These are phyloP conservation scores for Drosophila paranaensis DNA, from an alignment of 2,888 invertebrate species.

Conservation along the genomic window DNA sequence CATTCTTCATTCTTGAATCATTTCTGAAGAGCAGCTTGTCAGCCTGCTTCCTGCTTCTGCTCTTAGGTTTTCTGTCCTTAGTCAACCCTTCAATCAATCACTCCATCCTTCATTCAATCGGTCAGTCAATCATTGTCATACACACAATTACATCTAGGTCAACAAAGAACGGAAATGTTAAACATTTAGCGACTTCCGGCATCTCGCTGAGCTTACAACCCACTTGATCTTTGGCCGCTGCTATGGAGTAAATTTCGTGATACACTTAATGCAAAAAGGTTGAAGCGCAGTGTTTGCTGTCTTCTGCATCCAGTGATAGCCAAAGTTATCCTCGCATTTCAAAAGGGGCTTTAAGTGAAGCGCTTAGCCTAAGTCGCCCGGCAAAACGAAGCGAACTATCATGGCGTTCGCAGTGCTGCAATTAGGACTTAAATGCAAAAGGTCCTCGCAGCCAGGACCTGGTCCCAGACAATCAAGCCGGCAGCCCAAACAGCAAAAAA, in stretches of 20 bases:
- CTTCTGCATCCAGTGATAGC: slow-evolving; percentile 25
- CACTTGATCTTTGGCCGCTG: slow-evolving; percentile 26
- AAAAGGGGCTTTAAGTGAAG: slow-evolving; percentile 58
- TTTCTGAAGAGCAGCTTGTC: neutral
- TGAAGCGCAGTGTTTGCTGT: slow-evolving; percentile 3
- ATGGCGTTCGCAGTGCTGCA: slow-evolving; percentile 56
- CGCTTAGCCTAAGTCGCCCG: slow-evolving; percentile 65
- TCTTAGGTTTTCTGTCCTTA: neutral
- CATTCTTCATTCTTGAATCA: neutral
- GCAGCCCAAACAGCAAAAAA: slow-evolving; percentile 33
- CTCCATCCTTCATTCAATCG: neutral
- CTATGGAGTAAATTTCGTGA: slow-evolving; percentile 47
- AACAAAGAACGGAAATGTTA: neutral
- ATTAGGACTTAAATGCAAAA: slow-evolving; percentile 72
- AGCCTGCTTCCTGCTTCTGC: neutral
- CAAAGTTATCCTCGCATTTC: slow-evolving; percentile 39
- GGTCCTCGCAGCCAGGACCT: slow-evolving; percentile 43
- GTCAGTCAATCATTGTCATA: neutral
- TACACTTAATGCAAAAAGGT: slow-evolving; percentile 35
- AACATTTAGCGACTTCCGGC: slow-evolving; percentile 6
- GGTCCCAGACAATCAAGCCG: slow-evolving; percentile 53
- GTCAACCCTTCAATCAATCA: no score
- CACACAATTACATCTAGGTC: neutral
- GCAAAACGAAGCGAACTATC: slow-evolving; percentile 64
- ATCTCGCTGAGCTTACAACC: neutral